Percentiles rank a stretch among this genome's conserved stretches.
Conservation (phyloP, 2,888 invertebrate genomes). For the Cerceris rybyensis region DNA sequence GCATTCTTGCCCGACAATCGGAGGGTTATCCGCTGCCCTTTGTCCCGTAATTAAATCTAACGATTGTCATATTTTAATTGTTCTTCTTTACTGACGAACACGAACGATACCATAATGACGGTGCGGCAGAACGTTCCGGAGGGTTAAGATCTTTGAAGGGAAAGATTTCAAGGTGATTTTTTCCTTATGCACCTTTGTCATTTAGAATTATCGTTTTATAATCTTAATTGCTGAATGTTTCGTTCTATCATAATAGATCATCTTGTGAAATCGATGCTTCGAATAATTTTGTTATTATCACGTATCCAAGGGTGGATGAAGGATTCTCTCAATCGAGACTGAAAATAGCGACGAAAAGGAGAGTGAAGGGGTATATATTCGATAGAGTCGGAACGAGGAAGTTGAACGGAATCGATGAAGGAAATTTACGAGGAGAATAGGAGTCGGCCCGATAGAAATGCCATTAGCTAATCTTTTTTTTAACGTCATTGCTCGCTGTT, state of each 20-base stretch:
- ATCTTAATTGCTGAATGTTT: slow-evolving; percentile 55
- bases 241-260: slow-evolving; percentile 15
- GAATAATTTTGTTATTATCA: too few relatives aligned
- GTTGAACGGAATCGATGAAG: background rate
- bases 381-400: slow-evolving; percentile 22
- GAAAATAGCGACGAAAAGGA: background rate
- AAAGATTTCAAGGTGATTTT: slow-evolving; percentile 41
- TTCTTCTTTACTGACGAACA: slow-evolving; percentile 72
- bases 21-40: slow-evolving; percentile 68
- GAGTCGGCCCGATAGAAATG: slow-evolving; percentile 50
- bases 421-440: background rate
- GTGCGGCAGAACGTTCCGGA: slow-evolving; percentile 26
- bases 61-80: slow-evolving; percentile 81
- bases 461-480: slow-evolving; percentile 57
- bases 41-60: slow-evolving; percentile 80
- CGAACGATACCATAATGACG: slow-evolving; percentile 63
- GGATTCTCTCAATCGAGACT: background rate
- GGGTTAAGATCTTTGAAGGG: background rate
- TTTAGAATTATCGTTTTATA: slow-evolving; percentile 44
- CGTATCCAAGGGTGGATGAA: too few relatives aligned
- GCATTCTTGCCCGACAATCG: slow-evolving; percentile 70
- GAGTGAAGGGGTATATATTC: background rate
- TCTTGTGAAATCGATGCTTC: background rate
- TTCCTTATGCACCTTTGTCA: slow-evolving; percentile 58
- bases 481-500: slow-evolving; percentile 53